phyloP scores from a whole-genome alignment of 1,140 invertebrate species.

The Patella vulgata region DNA sequence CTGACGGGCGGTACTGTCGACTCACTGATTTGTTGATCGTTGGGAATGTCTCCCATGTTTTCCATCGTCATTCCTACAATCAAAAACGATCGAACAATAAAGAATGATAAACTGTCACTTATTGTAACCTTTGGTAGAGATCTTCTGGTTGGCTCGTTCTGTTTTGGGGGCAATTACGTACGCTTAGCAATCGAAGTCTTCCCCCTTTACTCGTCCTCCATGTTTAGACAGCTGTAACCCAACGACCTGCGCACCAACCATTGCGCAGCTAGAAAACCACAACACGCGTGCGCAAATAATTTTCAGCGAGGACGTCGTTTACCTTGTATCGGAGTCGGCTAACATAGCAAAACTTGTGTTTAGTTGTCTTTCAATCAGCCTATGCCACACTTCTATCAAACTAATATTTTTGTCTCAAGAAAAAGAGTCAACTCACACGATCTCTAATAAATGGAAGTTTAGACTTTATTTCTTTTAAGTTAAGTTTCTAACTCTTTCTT shows the following conservation, averaged over 20 bases:
- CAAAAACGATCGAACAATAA: constrained; percentile 65
- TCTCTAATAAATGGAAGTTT: too few relatives aligned
- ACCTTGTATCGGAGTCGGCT: constrained; percentile 8
- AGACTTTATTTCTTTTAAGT: too few relatives aligned
- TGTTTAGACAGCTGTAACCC: constrained; percentile 65
- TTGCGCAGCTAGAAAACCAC: constrained; percentile 54
- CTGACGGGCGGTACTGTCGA: constrained; percentile 51
- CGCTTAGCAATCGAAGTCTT: constrained; percentile 59
- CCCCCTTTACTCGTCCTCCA: constrained; percentile 61
- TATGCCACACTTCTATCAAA: constrained; percentile 13
- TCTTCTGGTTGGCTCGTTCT: constrained; percentile 63
- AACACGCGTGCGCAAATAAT: constrained; percentile 58
- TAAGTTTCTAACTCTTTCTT: too few relatives aligned
- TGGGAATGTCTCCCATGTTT: constrained; percentile 67
- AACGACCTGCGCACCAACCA: constrained; percentile 59
- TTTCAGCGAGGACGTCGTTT: constrained; percentile 42
- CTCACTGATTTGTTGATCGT: constrained; percentile 67
- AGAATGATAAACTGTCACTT: constrained; percentile 64
- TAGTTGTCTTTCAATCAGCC: constrained; percentile 21
- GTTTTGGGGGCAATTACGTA: constrained; percentile 62
- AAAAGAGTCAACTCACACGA: too few relatives aligned
- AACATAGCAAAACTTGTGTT: constrained; percentile 9
- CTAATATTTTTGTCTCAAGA: not conserved
- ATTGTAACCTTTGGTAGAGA: constrained; percentile 62
- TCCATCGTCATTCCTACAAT: constrained; percentile 67